These are phyloP conservation scores for Oreochromis grahami DNA, from an alignment of 2,797 vertebrate species.

Conservation along the genomic window DNA sequence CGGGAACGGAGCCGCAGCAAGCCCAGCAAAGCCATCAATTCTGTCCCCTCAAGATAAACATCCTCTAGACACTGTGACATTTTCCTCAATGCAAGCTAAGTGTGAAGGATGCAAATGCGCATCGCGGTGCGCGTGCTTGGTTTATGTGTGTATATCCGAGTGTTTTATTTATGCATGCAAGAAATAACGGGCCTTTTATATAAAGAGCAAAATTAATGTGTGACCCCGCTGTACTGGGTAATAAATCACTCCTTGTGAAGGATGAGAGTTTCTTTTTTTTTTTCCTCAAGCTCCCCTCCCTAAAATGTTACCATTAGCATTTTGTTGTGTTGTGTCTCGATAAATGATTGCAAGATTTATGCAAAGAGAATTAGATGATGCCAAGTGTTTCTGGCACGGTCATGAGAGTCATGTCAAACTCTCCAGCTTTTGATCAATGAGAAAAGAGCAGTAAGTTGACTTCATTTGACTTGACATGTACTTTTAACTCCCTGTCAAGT, in stretches of 20 bases:
- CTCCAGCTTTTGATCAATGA: constrained; percentile 55
- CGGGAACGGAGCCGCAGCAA: constrained; percentile 8
- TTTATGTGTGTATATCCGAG: constrained; percentile 18
- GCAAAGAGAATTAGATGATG: constrained; percentile 65
- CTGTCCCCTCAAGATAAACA: constrained; percentile 73
- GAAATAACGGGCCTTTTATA: constrained; percentile 71
- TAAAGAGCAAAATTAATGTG: constrained; percentile 73
- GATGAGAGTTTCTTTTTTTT: constrained; percentile 45
- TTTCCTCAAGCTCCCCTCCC: constrained; percentile 7
- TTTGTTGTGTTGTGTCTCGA: constrained; percentile 64
- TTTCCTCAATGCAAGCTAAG: constrained; percentile 49
- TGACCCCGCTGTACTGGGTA: constrained; percentile 65
- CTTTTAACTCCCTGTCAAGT: constrained; percentile 55
- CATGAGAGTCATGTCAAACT: constrained; percentile 51
- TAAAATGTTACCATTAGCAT: constrained; percentile 76
- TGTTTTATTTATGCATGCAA: constrained; percentile 77
- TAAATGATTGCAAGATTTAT: constrained; percentile 66
- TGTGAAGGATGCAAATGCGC: constrained; percentile 34
- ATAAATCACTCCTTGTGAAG: constrained; percentile 72
- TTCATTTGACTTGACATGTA: constrained; percentile 47
- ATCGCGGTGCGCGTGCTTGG: not conserved
- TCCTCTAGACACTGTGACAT: constrained; percentile 68
- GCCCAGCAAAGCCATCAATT: constrained; percentile 71
- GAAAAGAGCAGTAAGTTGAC: constrained; percentile 53
- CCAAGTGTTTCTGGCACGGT: constrained; percentile 59